Evolutionary conservation across 2,113 vertebrate species (phyloP).

Genomic region (Pelecanoides urinatrix): DNA sequence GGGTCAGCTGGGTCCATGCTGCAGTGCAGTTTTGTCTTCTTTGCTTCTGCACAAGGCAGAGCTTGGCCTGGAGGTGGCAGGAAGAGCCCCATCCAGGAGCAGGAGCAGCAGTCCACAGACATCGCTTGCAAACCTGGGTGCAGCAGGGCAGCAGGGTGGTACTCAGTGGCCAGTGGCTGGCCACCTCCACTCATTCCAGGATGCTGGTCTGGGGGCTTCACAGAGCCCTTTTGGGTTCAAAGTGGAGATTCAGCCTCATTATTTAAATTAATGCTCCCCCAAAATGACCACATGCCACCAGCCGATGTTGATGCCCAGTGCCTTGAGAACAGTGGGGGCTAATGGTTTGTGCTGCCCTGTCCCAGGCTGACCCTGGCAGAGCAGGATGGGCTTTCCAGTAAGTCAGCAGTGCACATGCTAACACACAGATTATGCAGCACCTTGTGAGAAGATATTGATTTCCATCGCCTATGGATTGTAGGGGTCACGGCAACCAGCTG

Average conservation of each 20-base stretch:
- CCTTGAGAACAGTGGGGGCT: background rate
- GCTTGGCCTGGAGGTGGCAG: background rate
- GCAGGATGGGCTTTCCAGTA: background rate
- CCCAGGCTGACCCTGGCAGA: background rate
- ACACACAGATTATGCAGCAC: background rate
- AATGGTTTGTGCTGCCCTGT: background rate
- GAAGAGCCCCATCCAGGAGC: background rate
- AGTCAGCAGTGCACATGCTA: background rate
- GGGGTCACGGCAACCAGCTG: background rate
- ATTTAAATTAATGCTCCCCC: background rate
- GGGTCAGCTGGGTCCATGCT: background rate
- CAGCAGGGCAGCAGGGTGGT: background rate
- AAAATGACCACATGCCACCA: background rate
- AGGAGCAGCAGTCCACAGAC: background rate
- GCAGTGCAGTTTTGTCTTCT: background rate
- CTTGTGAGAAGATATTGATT: background rate
- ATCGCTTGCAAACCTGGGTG: background rate
- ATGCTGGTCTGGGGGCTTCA: background rate
- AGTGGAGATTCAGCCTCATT: background rate
- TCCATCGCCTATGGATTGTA: rapidly evolving
- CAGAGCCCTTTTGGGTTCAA: background rate
- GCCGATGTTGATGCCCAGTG: background rate
- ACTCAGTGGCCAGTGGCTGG: background rate
- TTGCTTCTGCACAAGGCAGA: background rate
- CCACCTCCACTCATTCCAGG: background rate